Evolutionary conservation across 2,113 vertebrate genomes (phyloP).

Genomic region (Leptobrachium ailaonicum): DNA sequence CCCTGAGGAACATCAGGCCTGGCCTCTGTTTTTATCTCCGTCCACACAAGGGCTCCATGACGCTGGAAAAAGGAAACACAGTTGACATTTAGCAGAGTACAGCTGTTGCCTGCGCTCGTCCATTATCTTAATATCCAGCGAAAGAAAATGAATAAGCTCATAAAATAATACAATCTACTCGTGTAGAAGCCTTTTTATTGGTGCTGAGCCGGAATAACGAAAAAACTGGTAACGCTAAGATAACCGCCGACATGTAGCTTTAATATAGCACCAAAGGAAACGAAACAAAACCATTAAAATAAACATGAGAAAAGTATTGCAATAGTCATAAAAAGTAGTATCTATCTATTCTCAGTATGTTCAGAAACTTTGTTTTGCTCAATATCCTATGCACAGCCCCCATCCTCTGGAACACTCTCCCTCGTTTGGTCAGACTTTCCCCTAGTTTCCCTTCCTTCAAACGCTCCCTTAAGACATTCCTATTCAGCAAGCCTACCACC

Average conservation of each 20-base stretch:
- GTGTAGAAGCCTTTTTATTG: conserved; percentile 50
- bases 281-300: neutral
- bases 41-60: conserved; percentile 71
- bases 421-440: too few relatives aligned
- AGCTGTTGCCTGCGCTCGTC: conserved; percentile 68
- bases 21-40: conserved; percentile 67
- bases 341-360: too few relatives aligned
- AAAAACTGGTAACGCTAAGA: conserved; percentile 50
- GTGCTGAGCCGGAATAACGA: conserved; percentile 47
- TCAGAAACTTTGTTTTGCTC: too few relatives aligned
- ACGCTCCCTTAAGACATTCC: too few relatives aligned
- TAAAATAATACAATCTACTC: conserved; percentile 32
- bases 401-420: too few relatives aligned
- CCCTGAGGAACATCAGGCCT: conserved; percentile 59
- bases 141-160: neutral
- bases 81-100: conserved; percentile 66
- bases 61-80: conserved; percentile 68
- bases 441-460: too few relatives aligned
- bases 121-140: conserved; percentile 62
- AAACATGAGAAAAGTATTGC: too few relatives aligned
- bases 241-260: conserved; percentile 50
- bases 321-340: too few relatives aligned
- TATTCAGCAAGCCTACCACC: too few relatives aligned
- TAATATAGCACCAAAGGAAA: conserved; percentile 46
- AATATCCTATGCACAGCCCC: too few relatives aligned